Percentiles rank a stretch among this genome's conserved stretches.
phyloP scores from a whole-genome alignment of 2,113 vertebrate genomes.

The Anoura caudifer region DNA sequence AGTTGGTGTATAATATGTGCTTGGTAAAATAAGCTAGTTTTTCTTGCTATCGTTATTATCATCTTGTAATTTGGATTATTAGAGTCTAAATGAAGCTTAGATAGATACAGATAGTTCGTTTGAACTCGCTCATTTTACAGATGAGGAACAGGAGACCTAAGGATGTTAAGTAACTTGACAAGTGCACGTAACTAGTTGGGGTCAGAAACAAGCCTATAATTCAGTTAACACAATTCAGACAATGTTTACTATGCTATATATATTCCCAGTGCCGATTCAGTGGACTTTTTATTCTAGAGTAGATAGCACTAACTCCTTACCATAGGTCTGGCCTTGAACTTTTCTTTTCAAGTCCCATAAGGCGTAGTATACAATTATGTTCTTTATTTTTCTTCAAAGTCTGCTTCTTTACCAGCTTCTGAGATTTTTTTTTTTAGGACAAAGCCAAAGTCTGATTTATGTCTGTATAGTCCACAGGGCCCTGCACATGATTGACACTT shows the following conservation, averaged over 20 bases:
- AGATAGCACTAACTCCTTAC: not conserved
- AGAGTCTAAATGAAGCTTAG: not conserved
- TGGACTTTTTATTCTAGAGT: not conserved
- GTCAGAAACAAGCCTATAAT: not conserved
- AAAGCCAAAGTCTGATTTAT: not conserved
- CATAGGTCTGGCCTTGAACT: not conserved
- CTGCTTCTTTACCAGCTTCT: not conserved
- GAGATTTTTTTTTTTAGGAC: not conserved
- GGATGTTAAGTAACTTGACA: not conserved
- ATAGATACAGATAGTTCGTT: not conserved
- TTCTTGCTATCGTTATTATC: not conserved
- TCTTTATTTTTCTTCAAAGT: not conserved
- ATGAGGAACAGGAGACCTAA: not conserved
- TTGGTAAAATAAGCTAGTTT: not conserved
- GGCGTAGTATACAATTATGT: not conserved
- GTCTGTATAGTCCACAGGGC: not conserved
- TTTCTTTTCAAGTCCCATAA: not conserved
- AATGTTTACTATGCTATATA: not conserved
- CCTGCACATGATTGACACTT: not conserved
- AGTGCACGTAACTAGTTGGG: not conserved
- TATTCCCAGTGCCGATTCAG: not conserved
- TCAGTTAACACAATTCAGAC: not conserved
- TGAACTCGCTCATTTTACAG: not conserved
- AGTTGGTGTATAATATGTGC: not conserved
- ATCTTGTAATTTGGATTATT: not conserved